Evolutionary conservation across 2,797 vertebrate genomes (phyloP).

Genomic region (Poecilia picta): DNA sequence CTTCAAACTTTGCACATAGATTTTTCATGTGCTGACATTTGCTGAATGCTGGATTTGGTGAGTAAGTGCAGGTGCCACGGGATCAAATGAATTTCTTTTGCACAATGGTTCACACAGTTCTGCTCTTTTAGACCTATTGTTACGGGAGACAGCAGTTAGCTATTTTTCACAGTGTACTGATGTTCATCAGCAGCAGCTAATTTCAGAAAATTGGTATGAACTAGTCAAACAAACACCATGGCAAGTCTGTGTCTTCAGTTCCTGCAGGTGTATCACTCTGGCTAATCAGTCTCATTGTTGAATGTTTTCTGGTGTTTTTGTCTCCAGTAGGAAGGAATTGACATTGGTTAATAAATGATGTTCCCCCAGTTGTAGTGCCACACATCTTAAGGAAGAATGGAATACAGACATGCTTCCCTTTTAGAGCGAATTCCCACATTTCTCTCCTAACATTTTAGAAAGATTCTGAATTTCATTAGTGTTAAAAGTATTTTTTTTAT

Average conservation of each 20-base stretch:
- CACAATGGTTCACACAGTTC: neutral
- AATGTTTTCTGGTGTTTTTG: slow-evolving; percentile 17
- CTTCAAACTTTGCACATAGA: slow-evolving; percentile 35
- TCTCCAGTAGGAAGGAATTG: slow-evolving; percentile 17
- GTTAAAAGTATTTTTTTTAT: neutral
- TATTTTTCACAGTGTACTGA: slow-evolving; percentile 6
- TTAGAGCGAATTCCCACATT: neutral
- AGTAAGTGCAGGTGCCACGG: slow-evolving; percentile 20
- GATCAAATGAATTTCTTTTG: slow-evolving; percentile 17
- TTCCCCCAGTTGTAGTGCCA: neutral
- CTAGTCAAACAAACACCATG: slow-evolving; percentile 18
- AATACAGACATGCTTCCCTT: neutral
- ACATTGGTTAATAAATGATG: neutral
- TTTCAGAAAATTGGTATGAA: slow-evolving; percentile 24
- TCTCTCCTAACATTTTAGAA: neutral
- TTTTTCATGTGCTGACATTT: slow-evolving; percentile 32
- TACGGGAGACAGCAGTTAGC: slow-evolving; percentile 20
- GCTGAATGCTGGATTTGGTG: slow-evolving; percentile 32
- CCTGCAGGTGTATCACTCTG: slow-evolving; percentile 21
- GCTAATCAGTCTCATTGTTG: slow-evolving; percentile 34
- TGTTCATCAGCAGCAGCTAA: slow-evolving; percentile 24
- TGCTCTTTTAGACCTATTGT: slow-evolving; percentile 25
- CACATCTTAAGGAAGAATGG: neutral
- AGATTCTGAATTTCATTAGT: neutral
- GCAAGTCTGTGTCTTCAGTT: slow-evolving; percentile 24